Evolutionary conservation across 35 echinoderm and acorn worm species (phyloP).

Genomic region (Ophioderma brevispina): DNA sequence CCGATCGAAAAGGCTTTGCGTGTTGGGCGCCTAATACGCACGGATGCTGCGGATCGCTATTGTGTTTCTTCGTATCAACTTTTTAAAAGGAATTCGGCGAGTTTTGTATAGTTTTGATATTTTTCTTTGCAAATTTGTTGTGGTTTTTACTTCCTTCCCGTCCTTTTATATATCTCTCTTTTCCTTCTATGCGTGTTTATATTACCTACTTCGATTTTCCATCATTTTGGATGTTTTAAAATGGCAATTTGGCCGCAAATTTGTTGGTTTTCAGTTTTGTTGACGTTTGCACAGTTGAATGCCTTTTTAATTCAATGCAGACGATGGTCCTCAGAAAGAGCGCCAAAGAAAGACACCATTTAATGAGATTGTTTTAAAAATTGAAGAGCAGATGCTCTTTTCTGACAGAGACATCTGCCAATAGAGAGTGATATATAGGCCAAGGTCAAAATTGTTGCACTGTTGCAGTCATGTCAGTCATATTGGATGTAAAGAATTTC

Average conservation of each 20-base stretch:
- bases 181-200: background rate
- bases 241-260: conserved; percentile 6
- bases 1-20: too few relatives aligned
- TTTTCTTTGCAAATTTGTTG: background rate
- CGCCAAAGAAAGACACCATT: background rate
- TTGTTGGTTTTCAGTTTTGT: background rate
- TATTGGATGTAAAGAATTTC: too few relatives aligned
- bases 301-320: too few relatives aligned
- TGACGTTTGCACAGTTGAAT: background rate
- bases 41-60: too few relatives aligned
- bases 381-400: background rate
- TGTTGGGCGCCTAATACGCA: too few relatives aligned
- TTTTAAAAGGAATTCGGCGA: too few relatives aligned
- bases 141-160: background rate
- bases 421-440: background rate
- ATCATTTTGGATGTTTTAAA: conserved; percentile 7
- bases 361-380: background rate
- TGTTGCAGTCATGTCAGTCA: too few relatives aligned
- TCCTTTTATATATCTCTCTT: background rate
- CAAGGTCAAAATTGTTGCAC: background rate
- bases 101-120: background rate
- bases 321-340: background rate
- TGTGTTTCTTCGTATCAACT: too few relatives aligned
- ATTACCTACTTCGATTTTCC: background rate
- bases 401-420: background rate